A percentile compares a stretch with the other conserved stretches of the same genome.
phyloP scores from a whole-genome alignment of 2,113 vertebrate genomes.

The Sclerurus mexicanus region DNA sequence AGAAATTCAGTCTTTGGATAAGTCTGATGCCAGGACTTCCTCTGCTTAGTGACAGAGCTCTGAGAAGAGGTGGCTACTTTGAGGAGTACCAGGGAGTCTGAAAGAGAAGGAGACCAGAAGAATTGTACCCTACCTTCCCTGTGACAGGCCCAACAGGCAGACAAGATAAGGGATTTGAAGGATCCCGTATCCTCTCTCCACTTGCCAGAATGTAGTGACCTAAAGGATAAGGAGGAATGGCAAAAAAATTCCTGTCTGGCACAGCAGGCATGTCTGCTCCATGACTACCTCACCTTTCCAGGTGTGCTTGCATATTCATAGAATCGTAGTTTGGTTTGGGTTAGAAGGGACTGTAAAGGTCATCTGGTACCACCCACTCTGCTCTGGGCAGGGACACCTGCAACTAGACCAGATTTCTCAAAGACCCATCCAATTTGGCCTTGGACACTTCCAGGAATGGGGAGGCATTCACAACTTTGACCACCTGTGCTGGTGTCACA shows the following conservation, averaged over 20 bases:
- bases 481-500: neutral
- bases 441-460: neutral
- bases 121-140: neutral
- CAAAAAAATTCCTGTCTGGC: neutral
- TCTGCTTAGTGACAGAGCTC: neutral
- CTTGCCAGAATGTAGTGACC: neutral
- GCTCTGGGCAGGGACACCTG: neutral
- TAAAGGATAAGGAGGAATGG: neutral
- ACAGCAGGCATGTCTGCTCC: neutral
- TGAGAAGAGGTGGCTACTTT: neutral
- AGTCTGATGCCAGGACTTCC: neutral
- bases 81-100: neutral
- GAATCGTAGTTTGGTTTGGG: neutral
- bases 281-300: neutral
- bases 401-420: neutral
- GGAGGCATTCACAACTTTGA: neutral
- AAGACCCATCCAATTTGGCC: neutral
- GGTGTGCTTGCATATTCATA: neutral
- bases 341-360: neutral
- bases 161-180: neutral
- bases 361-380: neutral
- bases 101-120: neutral
- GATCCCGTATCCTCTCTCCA: neutral
- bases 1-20: neutral
- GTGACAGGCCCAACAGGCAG: neutral